A percentile compares a stretch with the other conserved stretches of the same genome.
Evolutionary conservation across 2,797 vertebrate species (phyloP).

Genomic region (Microctenopoma stevenorrisi): DNA sequence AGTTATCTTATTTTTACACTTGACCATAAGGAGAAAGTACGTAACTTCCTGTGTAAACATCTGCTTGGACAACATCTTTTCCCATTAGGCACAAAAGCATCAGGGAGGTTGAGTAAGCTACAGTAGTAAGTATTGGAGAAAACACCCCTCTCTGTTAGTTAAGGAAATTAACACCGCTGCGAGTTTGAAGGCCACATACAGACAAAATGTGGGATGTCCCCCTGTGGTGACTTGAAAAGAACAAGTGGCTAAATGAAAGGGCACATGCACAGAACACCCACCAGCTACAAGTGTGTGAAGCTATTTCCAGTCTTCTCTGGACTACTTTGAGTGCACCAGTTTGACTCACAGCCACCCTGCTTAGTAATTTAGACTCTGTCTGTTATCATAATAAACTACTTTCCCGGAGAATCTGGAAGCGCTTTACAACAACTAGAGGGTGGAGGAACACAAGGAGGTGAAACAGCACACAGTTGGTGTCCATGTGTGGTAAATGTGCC

Average conservation of each 20-base stretch:
- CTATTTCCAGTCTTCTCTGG: conserved; percentile 64
- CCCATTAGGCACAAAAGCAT: background rate
- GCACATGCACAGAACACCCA: conserved; percentile 50
- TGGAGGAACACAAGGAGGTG: conserved; percentile 17
- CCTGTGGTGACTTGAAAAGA: conserved; percentile 32
- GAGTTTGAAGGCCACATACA: background rate
- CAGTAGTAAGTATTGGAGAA: background rate
- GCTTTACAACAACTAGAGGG: conserved; percentile 39
- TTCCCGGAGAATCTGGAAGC: conserved; percentile 54
- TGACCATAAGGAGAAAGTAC: background rate
- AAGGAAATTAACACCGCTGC: conserved; percentile 19
- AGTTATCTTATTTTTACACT: background rate
- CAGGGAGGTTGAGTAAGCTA: background rate
- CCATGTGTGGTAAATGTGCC: conserved; percentile 29
- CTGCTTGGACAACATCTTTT: background rate
- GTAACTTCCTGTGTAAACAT: background rate
- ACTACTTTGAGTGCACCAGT: conserved; percentile 38
- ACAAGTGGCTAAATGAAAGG: conserved; percentile 47
- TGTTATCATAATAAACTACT: conserved; percentile 71
- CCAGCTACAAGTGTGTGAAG: conserved; percentile 36
- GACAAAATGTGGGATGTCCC: conserved; percentile 6
- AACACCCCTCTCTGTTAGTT: conserved; percentile 6
- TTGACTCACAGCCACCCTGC: conserved; percentile 41
- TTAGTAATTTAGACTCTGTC: conserved; percentile 69
- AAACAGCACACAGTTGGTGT: conserved; percentile 31